Conservation (phyloP, 1,140 invertebrate species). For the Magallana ariakensis region DNA sequence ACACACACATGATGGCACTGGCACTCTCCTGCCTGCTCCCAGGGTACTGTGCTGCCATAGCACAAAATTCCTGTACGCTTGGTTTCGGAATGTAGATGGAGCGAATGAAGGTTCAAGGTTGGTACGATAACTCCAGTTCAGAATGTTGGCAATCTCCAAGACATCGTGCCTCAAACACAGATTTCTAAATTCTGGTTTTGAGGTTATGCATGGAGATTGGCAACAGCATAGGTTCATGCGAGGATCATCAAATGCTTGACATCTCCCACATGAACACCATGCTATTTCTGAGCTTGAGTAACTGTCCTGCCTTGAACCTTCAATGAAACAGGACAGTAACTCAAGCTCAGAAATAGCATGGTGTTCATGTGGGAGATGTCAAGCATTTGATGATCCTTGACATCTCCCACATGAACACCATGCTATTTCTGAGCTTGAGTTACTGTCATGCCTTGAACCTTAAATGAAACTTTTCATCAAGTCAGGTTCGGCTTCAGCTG, state of each 20-base stretch:
- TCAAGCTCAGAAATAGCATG: too few species aligned
- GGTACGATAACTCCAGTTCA: neutral
- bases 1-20: neutral
- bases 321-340: too few species aligned
- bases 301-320: too few species aligned
- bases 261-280: too few species aligned
- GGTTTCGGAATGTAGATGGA: neutral
- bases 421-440: neutral
- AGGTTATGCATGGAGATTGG: neutral
- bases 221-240: neutral
- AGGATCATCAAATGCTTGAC: neutral
- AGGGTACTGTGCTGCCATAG: neutral
- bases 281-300: too few species aligned
- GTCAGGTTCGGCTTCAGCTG: neutral
- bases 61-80: constrained; percentile 25
- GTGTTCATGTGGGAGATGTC: too few species aligned
- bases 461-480: neutral
- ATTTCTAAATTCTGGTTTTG: neutral
- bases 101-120: neutral
- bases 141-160: neutral
- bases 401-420: neutral
- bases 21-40: neutral
- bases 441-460: neutral
- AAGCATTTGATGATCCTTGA: too few species aligned
- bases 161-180: neutral